Base-by-base conservation (phyloP, 1,140 invertebrate genomes). In the Patella vulgata region DNA sequence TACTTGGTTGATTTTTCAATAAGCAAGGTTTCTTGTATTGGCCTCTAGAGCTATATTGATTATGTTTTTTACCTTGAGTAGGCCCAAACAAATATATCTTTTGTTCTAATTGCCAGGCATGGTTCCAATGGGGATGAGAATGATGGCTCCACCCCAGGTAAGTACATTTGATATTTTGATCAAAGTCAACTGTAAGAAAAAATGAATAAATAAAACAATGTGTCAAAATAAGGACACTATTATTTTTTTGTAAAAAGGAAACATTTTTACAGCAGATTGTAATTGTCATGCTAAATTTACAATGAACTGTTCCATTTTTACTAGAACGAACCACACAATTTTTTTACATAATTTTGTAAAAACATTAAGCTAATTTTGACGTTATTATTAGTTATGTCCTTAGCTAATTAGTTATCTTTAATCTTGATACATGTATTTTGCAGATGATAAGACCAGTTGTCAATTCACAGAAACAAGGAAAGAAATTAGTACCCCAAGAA, bases 361-460 rank as follows among this genome's bases (percentile, higher is more conserved):
- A 25, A 40, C 19, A 28, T 2, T 21, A 2, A 52, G 21, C 27
- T 5, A 30, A 14, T 46, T 36, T 21, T 36, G 17, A 43, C 12
- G 14, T 36, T n/a, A 25, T 27, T 40, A 0, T 43, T 17, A 53
- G 12, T 42, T 27, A 8, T 19, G 43, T 4, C 3, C 1, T 30
- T 39, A 30, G 42, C 19, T 19, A n/a, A 25, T 11, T 52, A 31
- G n/a, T 48, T n/a, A n/a, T 59, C 36, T 14, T 27, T 0, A 19
- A 3, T 27, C 39, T 30, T n/a, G 6, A 4, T 12, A 21, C 17
- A 19, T 33, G 19, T 25, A 44, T 40, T 9, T 60, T 61, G 46
- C 43, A 78, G 74, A 74, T 81, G 54, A 83, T 83, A 77, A 70
- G 79, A 64, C 80, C 80, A 50, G 77, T 82, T 60, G 76, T 78